Percentiles rank a stretch among this genome's conserved stretches.
Evolutionary conservation across 92 coral and sea anemone genomes (phyloP).

Genomic region (Metridium senile): DNA sequence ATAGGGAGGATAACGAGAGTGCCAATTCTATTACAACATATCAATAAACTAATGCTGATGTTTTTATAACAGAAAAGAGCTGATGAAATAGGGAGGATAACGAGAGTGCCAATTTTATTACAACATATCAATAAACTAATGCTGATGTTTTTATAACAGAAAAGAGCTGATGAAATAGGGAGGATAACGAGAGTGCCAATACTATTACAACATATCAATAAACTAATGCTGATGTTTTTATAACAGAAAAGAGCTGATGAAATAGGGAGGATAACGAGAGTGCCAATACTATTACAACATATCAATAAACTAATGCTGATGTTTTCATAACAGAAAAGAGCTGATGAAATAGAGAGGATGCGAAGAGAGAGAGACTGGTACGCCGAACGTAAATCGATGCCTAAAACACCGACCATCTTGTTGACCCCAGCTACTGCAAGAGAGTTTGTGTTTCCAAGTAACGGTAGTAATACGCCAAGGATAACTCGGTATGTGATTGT

Average conservation of each 20-base stretch:
- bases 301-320: too few relatives aligned
- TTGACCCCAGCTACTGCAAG: constrained; percentile 28
- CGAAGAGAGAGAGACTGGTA: constrained; percentile 56
- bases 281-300: too few relatives aligned
- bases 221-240: too few relatives aligned
- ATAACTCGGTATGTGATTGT: neutral
- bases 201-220: too few relatives aligned
- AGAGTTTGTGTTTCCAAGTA: constrained; percentile 7
- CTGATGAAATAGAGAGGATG: constrained; percentile 45
- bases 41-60: too few relatives aligned
- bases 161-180: constrained; percentile 37
- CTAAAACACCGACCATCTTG: constrained; percentile 37
- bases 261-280: too few relatives aligned
- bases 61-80: too few relatives aligned
- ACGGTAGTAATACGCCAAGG: neutral
- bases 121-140: too few relatives aligned
- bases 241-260: too few relatives aligned
- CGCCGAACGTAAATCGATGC: constrained; percentile 38
- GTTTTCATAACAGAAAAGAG: constrained; percentile 22
- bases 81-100: too few relatives aligned
- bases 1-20: constrained; percentile 37
- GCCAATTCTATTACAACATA: too few relatives aligned
- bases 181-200: constrained; percentile 36
- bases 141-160: constrained; percentile 18
- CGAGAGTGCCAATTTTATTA: too few relatives aligned